Evolutionary conservation across 2,888 invertebrate species (phyloP).

Genomic region (Dynastes hyllus): DNA sequence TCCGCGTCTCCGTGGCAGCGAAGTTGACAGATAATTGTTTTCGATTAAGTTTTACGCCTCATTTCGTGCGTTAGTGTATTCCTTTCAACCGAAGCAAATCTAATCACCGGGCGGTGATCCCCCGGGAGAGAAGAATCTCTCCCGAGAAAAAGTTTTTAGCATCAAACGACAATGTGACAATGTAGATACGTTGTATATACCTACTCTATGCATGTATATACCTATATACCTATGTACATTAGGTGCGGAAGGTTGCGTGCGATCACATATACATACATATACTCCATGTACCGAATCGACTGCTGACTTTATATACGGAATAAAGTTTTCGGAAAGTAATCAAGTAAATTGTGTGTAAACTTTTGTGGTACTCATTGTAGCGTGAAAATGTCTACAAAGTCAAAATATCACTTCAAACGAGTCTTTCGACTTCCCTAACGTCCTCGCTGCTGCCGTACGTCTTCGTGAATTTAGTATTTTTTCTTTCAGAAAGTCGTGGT

Average conservation of each 20-base stretch:
- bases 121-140: background rate
- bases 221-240: background rate
- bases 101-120: constrained; percentile 19
- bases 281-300: background rate
- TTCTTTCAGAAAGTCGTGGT: too few relatives aligned
- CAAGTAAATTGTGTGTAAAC: constrained; percentile 52
- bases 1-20: constrained; percentile 1
- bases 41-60: constrained; percentile 37
- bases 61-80: constrained; percentile 26
- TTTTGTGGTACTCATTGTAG: constrained; percentile 50
- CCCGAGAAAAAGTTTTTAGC: background rate
- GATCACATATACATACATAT: background rate
- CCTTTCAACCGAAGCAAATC: constrained; percentile 18
- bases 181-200: background rate
- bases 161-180: constrained; percentile 39
- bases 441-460: background rate
- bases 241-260: constrained; percentile 8
- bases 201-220: background rate
- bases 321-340: constrained; percentile 50
- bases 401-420: constrained; percentile 47
- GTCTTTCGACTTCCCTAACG: constrained; percentile 24
- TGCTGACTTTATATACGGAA: background rate
- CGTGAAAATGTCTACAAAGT: constrained; percentile 48
- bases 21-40: constrained; percentile 32
- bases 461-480: too few relatives aligned